Evolutionary conservation across 1,140 invertebrate genomes (phyloP), one percentile per base, ranked within the genome.

Genomic region (Bombus huntii): DNA sequence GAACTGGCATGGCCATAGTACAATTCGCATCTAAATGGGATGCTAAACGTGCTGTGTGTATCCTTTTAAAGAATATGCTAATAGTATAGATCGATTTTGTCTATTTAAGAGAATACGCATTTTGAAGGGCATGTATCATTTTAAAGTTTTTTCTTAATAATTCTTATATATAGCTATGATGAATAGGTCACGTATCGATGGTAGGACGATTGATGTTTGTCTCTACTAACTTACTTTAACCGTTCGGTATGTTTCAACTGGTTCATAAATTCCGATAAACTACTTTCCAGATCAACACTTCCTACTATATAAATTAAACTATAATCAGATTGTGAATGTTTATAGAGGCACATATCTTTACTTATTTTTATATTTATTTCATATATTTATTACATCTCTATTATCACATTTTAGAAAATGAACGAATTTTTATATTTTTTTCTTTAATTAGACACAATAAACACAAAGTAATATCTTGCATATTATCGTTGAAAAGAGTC

Each of bases 1-100:
- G 97, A 22, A 97, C 97, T 66, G 98, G 98, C 86, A 96, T 97
- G 78, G 98, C 98, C 28, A 93, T 96, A 84, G 97, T 99, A 37
- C 96, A 98, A 83, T 99, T 99, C 95, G 96, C 96, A 44, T 97
- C 97, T 87, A 97, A 98, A 87, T 97, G 98, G 96, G 98, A 99
- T 94, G 98, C 98, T 74, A 97, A 98, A 91, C 96, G 98, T 92
- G 98, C 98, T 91, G 97, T 98, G 92, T 97, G 98, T 98, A 97
- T 97, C 97, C 97, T 97, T 97, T 97, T 12, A 88, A 91, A 47
- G 0, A 47, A 34, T 74, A 31, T 59, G 39, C 12, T 76, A 8
- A 65, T 12, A 66, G 13, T 77, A 59, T 28, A 8, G 1, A 31
- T 66, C 4, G 62, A 75, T 81, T 76, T 53, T 68, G 66, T 87